A percentile compares a stretch with the other conserved stretches of the same genome.
phyloP scores from a whole-genome alignment of 1,140 invertebrate genomes.

The Orius laevigatus region DNA sequence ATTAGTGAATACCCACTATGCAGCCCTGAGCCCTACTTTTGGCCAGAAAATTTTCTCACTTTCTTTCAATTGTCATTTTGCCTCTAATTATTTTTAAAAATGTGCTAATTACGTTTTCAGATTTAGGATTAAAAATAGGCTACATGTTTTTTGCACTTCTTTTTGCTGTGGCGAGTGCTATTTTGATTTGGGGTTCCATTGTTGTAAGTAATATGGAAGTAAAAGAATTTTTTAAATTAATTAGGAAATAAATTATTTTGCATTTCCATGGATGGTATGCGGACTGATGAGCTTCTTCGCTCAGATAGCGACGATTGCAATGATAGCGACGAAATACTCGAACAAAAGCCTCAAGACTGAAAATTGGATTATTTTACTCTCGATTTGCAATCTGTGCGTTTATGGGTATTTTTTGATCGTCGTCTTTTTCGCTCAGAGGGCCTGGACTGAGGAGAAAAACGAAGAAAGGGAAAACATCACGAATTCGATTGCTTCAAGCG shows the following conservation, averaged over 20 bases:
- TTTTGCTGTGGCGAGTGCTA: slow-evolving; percentile 20
- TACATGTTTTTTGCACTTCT: slow-evolving; percentile 19
- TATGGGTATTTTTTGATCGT: slow-evolving; percentile 19
- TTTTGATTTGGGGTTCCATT: slow-evolving; percentile 21
- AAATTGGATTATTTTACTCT: slow-evolving; percentile 15
- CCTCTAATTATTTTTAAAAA: not conserved
- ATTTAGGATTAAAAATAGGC: slow-evolving; percentile 17
- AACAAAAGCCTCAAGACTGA: slow-evolving; percentile 13
- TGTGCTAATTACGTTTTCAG: slow-evolving; percentile 10
- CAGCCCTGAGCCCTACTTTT: no score
- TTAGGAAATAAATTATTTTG: slow-evolving; percentile 19
- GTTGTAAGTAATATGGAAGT: slow-evolving; percentile 21
- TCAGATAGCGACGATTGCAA: slow-evolving; percentile 17
- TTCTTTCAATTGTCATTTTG: not conserved
- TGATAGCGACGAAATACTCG: slow-evolving; percentile 14
- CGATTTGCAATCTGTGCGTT: slow-evolving; percentile 18
- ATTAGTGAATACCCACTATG: no score
- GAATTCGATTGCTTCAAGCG: slow-evolving; percentile 10
- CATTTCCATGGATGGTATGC: slow-evolving; percentile 20
- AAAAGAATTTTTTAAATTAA: no score
- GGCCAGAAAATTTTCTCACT: not conserved
- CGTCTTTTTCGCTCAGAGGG: slow-evolving; percentile 18
- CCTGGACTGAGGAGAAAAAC: slow-evolving; percentile 15
- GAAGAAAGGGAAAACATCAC: slow-evolving; percentile 14
- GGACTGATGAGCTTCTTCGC: slow-evolving; percentile 19